Evolutionary conservation across 64 coral and sea anemone species (phyloP).

Genomic region (Hydrozoanthus tunicans): DNA sequence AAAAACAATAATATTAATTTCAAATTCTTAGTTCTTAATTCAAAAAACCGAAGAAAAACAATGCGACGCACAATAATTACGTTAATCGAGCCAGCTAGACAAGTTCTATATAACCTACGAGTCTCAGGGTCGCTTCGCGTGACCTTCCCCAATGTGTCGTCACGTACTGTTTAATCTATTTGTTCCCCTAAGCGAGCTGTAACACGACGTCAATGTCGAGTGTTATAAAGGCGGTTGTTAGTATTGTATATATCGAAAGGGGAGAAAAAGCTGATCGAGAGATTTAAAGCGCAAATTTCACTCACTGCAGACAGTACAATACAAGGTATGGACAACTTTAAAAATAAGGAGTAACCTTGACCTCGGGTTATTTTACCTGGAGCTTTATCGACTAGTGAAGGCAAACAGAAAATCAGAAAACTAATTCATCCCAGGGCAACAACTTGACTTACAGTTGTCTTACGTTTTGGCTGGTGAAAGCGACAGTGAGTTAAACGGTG

Average conservation of each 20-base stretch:
- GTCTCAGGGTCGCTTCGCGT: too few relatives aligned
- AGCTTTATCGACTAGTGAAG: conserved; percentile 40
- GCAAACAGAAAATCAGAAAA: conserved; percentile 37
- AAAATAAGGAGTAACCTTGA: conserved; percentile 28
- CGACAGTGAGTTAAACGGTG: conserved; percentile 56
- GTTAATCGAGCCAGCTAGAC: too few relatives aligned
- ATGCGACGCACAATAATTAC: too few relatives aligned
- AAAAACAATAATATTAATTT: too few relatives aligned
- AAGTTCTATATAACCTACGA: too few relatives aligned
- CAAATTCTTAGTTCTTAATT: too few relatives aligned
- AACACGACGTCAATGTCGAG: conserved; percentile 9
- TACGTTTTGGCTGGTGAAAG: conserved; percentile 30
- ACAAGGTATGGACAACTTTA: not conserved
- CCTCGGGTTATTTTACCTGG: conserved; percentile 20
- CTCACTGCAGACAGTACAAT: not conserved
- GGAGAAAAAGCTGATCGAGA: conserved; percentile 17
- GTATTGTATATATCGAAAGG: conserved; percentile 25
- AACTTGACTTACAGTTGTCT: conserved; percentile 56
- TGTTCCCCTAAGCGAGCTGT: not conserved
- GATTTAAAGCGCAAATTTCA: conserved; percentile 28
- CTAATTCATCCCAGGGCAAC: conserved; percentile 32
- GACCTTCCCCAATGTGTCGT: not conserved
- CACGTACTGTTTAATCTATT: not conserved
- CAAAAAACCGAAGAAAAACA: too few relatives aligned
- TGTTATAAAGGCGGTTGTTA: conserved; percentile 10